Percentiles rank a stretch among this genome's conserved stretches.
Evolutionary conservation across 2,113 vertebrate species (phyloP).

Genomic region (Cyanocitta stelleri): DNA sequence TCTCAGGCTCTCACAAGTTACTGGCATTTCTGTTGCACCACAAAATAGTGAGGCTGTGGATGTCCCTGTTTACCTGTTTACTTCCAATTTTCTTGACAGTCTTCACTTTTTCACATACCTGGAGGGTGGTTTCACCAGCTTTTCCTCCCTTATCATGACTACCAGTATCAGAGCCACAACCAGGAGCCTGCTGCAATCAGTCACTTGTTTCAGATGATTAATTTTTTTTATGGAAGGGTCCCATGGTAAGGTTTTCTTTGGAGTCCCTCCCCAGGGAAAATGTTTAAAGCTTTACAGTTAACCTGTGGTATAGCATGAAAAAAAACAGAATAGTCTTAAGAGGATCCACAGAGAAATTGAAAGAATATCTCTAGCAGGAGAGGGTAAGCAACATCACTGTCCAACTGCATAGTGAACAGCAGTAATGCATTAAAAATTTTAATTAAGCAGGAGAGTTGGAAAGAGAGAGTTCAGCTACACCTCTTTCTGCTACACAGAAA

Average conservation of each 20-base stretch:
- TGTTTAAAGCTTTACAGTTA: not conserved
- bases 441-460: not conserved
- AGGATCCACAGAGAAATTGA: not conserved
- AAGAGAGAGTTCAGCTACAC: not conserved
- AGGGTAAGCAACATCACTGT: not conserved
- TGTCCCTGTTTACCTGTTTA: not conserved
- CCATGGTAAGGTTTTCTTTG: not conserved
- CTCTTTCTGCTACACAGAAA: not conserved
- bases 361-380: not conserved
- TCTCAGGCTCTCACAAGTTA: constrained; percentile 22
- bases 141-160: not conserved
- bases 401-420: accelerated
- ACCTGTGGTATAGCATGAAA: not conserved
- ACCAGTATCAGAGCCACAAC: not conserved
- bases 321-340: not conserved
- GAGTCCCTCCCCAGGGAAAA: not conserved
- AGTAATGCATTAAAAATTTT: not conserved
- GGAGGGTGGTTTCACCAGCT: not conserved
- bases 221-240: not conserved
- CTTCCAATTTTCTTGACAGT: not conserved
- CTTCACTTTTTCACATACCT: not conserved
- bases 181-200: not conserved
- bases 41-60: not conserved
- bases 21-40: not conserved
- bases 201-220: not conserved